phyloP scores from a whole-genome alignment of 2,797 vertebrate genomes.

The Lacerta agilis region DNA sequence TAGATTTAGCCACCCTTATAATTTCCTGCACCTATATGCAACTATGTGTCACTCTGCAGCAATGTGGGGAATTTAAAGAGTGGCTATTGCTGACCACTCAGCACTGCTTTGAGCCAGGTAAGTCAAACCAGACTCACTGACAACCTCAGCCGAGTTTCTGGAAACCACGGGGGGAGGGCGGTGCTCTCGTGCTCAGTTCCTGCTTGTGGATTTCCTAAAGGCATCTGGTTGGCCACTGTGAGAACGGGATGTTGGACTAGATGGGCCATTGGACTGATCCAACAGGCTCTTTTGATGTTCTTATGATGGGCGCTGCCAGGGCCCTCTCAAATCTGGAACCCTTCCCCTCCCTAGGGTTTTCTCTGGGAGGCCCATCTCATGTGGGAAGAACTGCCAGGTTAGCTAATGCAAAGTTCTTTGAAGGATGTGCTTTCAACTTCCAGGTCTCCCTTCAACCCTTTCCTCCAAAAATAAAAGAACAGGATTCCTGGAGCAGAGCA shows the following conservation, averaged over 20 bases:
- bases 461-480: not conserved
- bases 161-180: too few relatives aligned
- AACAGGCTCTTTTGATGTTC: too few relatives aligned
- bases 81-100: not conserved
- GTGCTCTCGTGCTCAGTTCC: too few relatives aligned
- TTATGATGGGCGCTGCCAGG: not conserved
- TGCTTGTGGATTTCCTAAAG: too few relatives aligned
- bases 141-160: too few relatives aligned
- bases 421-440: slow-evolving; percentile 11
- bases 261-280: too few relatives aligned
- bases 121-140: too few relatives aligned
- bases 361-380: not conserved
- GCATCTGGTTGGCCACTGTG: too few relatives aligned
- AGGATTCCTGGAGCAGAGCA: slow-evolving; percentile 3
- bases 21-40: not conserved
- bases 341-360: too few relatives aligned
- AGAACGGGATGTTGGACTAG: too few relatives aligned
- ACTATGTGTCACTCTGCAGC: not conserved
- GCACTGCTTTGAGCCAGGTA: not conserved
- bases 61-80: not conserved
- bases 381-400: too few relatives aligned
- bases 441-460: slow-evolving; percentile 36
- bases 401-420: not conserved
- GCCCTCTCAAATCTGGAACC: not conserved
- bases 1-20: not conserved